Percentiles rank a stretch among this genome's conserved stretches.
Conservation (phyloP, 2,888 invertebrate genomes). For the Eurytoma adleriae region DNA sequence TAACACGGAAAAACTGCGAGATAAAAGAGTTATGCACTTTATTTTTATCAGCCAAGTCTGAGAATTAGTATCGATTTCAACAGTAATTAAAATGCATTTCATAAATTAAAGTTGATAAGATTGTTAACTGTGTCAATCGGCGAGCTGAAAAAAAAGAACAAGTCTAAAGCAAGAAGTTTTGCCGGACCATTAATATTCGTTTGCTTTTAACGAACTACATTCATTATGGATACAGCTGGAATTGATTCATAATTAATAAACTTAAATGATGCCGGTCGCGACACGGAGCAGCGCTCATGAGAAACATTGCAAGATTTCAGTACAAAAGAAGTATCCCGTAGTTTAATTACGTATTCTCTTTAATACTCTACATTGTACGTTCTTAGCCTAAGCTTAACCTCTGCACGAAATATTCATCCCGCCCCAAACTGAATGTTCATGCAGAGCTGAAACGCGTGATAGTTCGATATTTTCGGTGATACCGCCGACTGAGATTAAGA, state of each 20-base stretch:
- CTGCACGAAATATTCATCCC: constrained; percentile 13
- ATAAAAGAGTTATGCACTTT: too few species aligned
- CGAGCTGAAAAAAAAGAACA: too few species aligned
- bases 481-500: constrained; percentile 47
- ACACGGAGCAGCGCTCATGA: not conserved
- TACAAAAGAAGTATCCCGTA: constrained; percentile 24
- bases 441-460: constrained; percentile 58
- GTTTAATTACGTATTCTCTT: constrained; percentile 21
- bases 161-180: too few species aligned
- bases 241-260: not conserved
- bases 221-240: constrained; percentile 3
- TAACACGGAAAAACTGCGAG: too few species aligned
- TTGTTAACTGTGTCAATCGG: too few species aligned
- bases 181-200: too few species aligned
- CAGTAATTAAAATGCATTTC: too few species aligned
- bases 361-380: constrained; percentile 7
- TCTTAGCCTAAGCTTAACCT: constrained; percentile 35
- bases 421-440: constrained; percentile 14
- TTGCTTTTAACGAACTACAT: too few species aligned
- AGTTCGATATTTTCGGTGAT: constrained; percentile 50
- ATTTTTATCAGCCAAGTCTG: too few species aligned
- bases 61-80: too few species aligned
- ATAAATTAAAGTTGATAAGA: too few species aligned
- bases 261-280: constrained; percentile 4
- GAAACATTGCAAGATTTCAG: constrained; percentile 3